Percentiles rank a stretch among this genome's conserved stretches.
phyloP scores from a whole-genome alignment of 2,888 invertebrate species.

The Orchestes rusci region DNA sequence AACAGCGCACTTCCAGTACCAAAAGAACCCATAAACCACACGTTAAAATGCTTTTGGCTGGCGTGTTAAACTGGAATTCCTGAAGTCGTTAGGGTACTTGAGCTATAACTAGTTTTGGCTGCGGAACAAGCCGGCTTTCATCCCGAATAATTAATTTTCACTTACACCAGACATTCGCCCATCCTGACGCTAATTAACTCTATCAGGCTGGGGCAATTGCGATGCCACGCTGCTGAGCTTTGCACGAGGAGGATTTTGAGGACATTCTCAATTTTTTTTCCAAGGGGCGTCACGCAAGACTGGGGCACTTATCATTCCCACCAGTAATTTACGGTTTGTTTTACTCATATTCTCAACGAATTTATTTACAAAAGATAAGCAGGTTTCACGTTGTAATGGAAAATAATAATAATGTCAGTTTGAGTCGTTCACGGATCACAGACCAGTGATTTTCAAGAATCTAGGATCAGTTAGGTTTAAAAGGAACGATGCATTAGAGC shows the following conservation, averaged over 20 bases:
- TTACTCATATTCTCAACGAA: constrained; percentile 5
- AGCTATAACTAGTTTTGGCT: not conserved
- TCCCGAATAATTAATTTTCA: constrained; percentile 5
- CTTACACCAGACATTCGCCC: not conserved
- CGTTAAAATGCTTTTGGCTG: too few relatives aligned
- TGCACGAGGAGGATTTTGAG: too few relatives aligned
- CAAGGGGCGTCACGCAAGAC: too few relatives aligned
- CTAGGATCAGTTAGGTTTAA: constrained; percentile 4
- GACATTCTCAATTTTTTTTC: too few relatives aligned
- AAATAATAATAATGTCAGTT: constrained; percentile 21
- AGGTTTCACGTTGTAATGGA: constrained; percentile 15
- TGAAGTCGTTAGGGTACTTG: not conserved
- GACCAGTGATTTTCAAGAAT: constrained; percentile 20
- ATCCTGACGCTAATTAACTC: constrained; percentile 1
- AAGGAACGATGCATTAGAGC: too few relatives aligned
- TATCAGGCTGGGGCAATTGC: not conserved
- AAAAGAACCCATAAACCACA: too few relatives aligned
- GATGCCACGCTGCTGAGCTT: not conserved
- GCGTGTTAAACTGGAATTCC: too few relatives aligned
- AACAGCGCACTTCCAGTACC: too few relatives aligned
- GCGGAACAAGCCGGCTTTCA: not conserved
- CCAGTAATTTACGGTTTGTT: too few relatives aligned
- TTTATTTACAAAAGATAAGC: constrained; percentile 4
- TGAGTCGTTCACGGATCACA: constrained; percentile 24
- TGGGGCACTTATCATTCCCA: too few relatives aligned